These are phyloP conservation scores for Zoanthus gigantus DNA, from an alignment of 92 coral and sea anemone genomes.

Conservation along the genomic window DNA sequence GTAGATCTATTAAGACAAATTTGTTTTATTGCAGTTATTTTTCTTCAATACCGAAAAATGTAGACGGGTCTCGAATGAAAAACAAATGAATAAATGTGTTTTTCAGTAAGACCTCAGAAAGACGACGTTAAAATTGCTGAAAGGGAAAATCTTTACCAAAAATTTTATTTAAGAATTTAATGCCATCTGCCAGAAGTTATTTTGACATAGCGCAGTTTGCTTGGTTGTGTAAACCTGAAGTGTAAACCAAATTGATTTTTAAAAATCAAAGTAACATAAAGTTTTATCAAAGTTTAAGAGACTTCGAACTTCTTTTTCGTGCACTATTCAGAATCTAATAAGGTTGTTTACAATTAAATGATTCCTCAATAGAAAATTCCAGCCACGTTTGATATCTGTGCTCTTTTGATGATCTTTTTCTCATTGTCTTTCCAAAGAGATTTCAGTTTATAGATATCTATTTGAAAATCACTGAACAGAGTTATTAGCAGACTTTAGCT, in stretches of 20 bases:
- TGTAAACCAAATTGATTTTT: not conserved
- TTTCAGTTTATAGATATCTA: not conserved
- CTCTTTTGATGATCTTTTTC: not conserved
- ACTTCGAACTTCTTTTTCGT: conserved; percentile 4
- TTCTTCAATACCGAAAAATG: not conserved
- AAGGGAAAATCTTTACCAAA: not conserved
- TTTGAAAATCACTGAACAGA: conserved; percentile 14
- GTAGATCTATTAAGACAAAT: not conserved
- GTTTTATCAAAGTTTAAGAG: not conserved
- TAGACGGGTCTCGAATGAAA: not conserved
- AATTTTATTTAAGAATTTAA: not conserved
- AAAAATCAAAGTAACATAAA: not conserved
- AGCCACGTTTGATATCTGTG: not conserved
- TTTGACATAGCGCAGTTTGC: not conserved
- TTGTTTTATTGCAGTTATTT: not conserved
- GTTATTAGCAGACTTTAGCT: not conserved
- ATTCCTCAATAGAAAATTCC: not conserved
- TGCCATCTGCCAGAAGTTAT: not conserved
- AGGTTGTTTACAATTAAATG: not conserved
- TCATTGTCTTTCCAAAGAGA: not conserved
- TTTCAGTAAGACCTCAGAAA: not conserved
- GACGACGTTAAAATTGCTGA: not conserved
- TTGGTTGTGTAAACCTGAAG: conserved; percentile 17
- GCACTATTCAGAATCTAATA: not conserved
- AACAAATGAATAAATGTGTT: not conserved